These are phyloP conservation scores for Thinocorus orbignyianus DNA, from an alignment of 2,113 vertebrate species.

Conservation along the genomic window DNA sequence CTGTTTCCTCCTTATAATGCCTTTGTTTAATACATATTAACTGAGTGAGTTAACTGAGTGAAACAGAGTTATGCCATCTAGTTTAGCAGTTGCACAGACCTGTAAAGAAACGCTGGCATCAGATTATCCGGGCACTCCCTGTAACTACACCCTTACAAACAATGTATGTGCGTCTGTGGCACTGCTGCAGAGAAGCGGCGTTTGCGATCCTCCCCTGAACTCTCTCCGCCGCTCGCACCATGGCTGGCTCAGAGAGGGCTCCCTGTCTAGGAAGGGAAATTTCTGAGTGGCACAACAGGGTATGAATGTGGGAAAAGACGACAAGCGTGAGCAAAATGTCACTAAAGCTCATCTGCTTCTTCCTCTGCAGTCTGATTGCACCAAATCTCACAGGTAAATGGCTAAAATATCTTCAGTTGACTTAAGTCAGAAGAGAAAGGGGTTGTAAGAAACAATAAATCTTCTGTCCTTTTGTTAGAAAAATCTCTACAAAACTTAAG, in stretches of 20 bases:
- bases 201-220: background rate
- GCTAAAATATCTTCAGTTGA: background rate
- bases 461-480: background rate
- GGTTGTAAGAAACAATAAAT: background rate
- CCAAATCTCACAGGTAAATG: conserved; percentile 34
- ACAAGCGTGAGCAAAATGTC: background rate
- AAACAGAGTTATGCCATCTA: background rate
- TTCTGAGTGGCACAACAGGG: background rate
- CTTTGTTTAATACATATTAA: background rate
- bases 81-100: conserved; percentile 1
- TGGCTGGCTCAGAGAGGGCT: background rate
- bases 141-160: background rate
- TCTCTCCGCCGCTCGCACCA: accelerated
- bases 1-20: background rate
- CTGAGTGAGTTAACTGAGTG: background rate
- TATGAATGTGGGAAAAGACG: background rate
- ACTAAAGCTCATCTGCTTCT: background rate
- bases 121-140: background rate
- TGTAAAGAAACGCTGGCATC: background rate
- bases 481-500: background rate
- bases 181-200: background rate
- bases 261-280: background rate
- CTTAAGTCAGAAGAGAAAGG: background rate
- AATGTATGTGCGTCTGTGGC: accelerated
- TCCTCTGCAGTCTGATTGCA: background rate